Conservation (phyloP, 2,797 vertebrate species). For the Bucorvus abyssinicus region DNA sequence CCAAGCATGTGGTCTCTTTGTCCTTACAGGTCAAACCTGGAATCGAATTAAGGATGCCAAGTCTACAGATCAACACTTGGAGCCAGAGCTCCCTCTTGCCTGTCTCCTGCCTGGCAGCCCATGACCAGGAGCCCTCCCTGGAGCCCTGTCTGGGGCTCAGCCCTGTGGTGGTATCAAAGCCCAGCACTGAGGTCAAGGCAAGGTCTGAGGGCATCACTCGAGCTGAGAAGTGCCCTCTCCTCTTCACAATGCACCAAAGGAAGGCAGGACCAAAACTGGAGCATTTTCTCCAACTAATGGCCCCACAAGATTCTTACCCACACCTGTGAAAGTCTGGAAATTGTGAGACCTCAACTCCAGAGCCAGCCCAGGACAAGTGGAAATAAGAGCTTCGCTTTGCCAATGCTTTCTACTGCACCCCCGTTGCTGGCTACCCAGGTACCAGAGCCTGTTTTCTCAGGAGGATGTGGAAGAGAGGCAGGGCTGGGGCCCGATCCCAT, state of each 20-base stretch:
- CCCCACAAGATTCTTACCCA: not conserved
- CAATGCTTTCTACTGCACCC: rapidly evolving
- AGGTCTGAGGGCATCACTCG: not conserved
- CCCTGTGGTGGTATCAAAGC: not conserved
- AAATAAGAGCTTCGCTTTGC: not conserved
- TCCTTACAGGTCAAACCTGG: conserved; percentile 60
- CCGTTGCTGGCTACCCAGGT: not conserved
- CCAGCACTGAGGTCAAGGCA: rapidly evolving
- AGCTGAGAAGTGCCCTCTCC: not conserved
- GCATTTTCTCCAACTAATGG: not conserved
- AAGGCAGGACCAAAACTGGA: not conserved
- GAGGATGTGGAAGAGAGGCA: not conserved
- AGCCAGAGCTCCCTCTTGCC: not conserved
- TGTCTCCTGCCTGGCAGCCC: not conserved
- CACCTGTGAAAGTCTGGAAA: rapidly evolving
- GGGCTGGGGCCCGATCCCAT: not conserved
- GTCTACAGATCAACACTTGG: not conserved
- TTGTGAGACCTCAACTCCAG: rapidly evolving
- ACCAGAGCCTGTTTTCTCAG: rapidly evolving
- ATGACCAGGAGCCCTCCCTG: not conserved
- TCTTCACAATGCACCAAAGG: not conserved
- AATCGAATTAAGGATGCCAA: not conserved
- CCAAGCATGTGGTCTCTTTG: conserved; percentile 26
- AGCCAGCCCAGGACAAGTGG: not conserved
- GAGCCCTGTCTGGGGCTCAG: not conserved